Conservation (phyloP, 2,888 invertebrate genomes). For the Ischnura elegans region DNA sequence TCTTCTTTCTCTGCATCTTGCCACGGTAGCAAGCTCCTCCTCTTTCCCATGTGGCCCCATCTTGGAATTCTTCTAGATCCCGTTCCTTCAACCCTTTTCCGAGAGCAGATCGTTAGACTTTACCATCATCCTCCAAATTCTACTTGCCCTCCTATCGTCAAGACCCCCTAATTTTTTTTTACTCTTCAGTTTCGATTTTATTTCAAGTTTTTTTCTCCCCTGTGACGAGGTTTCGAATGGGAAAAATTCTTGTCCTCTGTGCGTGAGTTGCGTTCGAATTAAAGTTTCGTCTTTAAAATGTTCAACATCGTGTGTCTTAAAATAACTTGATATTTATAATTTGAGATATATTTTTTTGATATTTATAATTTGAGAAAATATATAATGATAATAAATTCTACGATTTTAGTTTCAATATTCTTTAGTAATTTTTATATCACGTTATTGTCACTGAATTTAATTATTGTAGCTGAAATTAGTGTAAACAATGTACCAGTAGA, state of each 20-base stretch:
- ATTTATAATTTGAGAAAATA: too few relatives aligned
- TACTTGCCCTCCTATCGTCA: not conserved
- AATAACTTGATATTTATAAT: too few relatives aligned
- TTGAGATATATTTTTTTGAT: too few relatives aligned
- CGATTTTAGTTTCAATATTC: too few relatives aligned
- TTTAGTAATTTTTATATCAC: too few relatives aligned
- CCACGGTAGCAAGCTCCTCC: not conserved
- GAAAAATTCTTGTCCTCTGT: not conserved
- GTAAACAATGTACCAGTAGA: too few relatives aligned
- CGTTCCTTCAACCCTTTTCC: not conserved
- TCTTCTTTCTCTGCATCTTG: not conserved
- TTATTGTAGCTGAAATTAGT: too few relatives aligned
- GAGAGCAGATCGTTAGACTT: not conserved
- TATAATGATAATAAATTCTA: too few relatives aligned
- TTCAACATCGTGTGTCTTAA: too few relatives aligned
- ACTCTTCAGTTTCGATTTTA: not conserved
- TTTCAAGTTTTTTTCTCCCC: not conserved
- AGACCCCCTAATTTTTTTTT: not conserved
- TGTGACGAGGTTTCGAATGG: not conserved
- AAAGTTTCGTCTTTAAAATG: not conserved
- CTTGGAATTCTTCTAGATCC: not conserved
- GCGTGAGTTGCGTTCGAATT: not conserved
- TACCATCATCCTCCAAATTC: not conserved
- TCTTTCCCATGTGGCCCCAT: not conserved
- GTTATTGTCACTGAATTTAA: too few relatives aligned